Evolutionary conservation across 1,140 invertebrate genomes (phyloP), one percentile per base, ranked within the genome.

Genomic region (Drosophila dunni): DNA sequence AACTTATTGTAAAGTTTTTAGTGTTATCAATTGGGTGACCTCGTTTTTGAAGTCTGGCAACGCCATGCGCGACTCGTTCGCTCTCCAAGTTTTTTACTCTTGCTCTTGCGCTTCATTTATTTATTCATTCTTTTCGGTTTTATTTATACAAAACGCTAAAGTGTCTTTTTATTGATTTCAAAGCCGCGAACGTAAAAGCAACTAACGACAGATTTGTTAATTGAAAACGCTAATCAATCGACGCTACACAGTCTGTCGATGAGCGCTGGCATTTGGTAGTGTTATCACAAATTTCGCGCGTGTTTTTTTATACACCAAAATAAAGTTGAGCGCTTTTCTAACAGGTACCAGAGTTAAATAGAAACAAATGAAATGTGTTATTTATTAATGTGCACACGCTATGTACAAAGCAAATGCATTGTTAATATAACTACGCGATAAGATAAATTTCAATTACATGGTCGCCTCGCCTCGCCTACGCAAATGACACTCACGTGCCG

Each of bases 141-240:
- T 86, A 86, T 88, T 86, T 86, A 82, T 83, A 77, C 73, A 67
- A 78, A 69, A 50, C 79, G 50, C 63, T 57, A 20, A 53, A 75
- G 54, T 58, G 67, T 67, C 62, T 71, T 71, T 71, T 69, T 70
- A 82, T 81, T 76, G 69, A 88, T 77, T 83, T 72, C 68, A 73
- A 74, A 76, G 51, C 57, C 62, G 53, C 51, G 61, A 71, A 33
- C 68, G 73, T 40, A 38, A 40, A 44, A 45, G 15, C 56, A 54
- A 46, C 67, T 38, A n/a, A 10, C 58, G 36, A 50, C 67, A 67
- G 66, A 75, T 78, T 62, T 75, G 51, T 77, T 88, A 79, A 86
- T 86, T 82, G 79, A 79, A 78, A 58, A 76, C 83, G 83, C 70
- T 88, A 86, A 86, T 86, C 82, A 86, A 74, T 71, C 64, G 65